Base-by-base conservation (phyloP, 2,797 vertebrate genomes). In the Eutrigla gurnardus region DNA sequence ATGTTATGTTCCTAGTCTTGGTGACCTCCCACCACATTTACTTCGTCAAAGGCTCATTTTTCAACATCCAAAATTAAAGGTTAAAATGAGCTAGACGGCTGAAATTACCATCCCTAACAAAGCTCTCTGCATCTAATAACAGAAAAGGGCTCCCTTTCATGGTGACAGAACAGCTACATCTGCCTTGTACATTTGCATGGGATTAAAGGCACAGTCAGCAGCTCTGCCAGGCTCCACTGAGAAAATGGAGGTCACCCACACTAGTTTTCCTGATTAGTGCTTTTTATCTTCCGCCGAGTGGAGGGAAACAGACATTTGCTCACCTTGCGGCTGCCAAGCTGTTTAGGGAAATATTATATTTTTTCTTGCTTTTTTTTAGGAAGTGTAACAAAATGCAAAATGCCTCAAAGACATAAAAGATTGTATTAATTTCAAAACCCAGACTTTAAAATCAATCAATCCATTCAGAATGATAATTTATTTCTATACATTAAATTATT, bases 161-260 rank as follows among this genome's bases (percentile, higher is more conserved):
- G 55, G 72, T 70, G 85, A 81, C 68, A 71, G 82, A 86, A 73
- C 82, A 65, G 76, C 70, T 84, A 64, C 80, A 73, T 85, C 84
- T 76, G 64, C 69, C 58, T 68, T 80, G 67, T 82, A 62, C 83
- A 88, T 93, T 91, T 92, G 77, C 79, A 82, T 92, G 74, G 88
- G 89, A 91, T 93, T 89, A 87, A 81, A 86, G 86, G 73, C 82
- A 53, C 67, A 86, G 82, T 92, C 80, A 85, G 90, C 70, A 87
- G 77, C 77, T 86, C 82, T 88, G 79, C 84, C 75, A 47, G 65
- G 74, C 71, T 50, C 64, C 77, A 70, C 50, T 9, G 58, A 83
- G 85, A 87, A 89, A 90, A 90, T 76, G 65, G 78, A 35, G 43
- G 66, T 70, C 11, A 14, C 79, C 64, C 76, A 78, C 75, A 60